These are phyloP conservation scores for Hydra vulgaris DNA, from an alignment of 30 jellyfish, hydroid and myxozoan species.

Conservation along the genomic window DNA sequence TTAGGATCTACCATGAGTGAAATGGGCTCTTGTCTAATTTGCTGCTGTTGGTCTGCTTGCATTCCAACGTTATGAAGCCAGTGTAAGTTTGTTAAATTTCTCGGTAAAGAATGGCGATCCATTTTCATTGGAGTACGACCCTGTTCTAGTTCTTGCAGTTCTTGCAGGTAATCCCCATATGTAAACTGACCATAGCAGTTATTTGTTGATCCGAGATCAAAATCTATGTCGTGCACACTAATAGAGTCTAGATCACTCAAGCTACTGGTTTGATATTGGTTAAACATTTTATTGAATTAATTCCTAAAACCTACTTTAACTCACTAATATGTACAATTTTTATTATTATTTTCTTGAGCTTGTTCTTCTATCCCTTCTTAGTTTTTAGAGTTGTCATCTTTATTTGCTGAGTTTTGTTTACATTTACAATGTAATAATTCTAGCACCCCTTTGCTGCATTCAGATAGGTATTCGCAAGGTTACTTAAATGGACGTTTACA, in stretches of 20 bases:
- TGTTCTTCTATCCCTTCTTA: background rate
- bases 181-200: constrained; percentile 67
- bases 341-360: background rate
- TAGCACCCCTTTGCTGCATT: background rate
- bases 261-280: constrained; percentile 64
- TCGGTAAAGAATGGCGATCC: constrained; percentile 54
- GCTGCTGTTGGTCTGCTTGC: constrained; percentile 66
- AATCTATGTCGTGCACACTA: constrained; percentile 83
- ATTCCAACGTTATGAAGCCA: constrained; percentile 80
- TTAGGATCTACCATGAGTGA: constrained; percentile 90
- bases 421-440: background rate
- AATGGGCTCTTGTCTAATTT: constrained; percentile 36
- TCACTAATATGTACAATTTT: background rate
- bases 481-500: constrained; percentile 15
- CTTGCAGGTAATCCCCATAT: constrained; percentile 81
- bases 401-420: background rate
- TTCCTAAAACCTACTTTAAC: background rate
- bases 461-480: background rate
- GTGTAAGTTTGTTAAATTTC: constrained; percentile 71
- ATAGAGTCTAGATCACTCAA: constrained; percentile 71
- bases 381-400: background rate
- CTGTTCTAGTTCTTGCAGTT: constrained; percentile 27
- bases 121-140: constrained; percentile 74
- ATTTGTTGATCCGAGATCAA: constrained; percentile 52
- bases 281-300: constrained; percentile 43